Percentiles rank a stretch among this genome's conserved stretches.
These are phyloP conservation scores for Epinephelus fuscoguttatus DNA, from an alignment of 2,113 vertebrate genomes.

Conservation along the genomic window DNA sequence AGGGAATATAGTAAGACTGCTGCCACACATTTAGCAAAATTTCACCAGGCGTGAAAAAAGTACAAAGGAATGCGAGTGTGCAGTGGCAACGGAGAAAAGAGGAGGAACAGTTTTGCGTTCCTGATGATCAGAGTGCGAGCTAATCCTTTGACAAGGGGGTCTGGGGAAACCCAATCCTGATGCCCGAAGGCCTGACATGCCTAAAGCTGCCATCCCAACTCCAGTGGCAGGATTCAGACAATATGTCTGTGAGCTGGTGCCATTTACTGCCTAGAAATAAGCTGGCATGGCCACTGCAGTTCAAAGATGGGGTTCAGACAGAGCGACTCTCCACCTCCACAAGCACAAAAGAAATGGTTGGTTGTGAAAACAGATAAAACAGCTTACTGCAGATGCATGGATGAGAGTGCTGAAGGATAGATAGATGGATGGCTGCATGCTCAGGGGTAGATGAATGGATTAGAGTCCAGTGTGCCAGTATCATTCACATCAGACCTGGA, in stretches of 20 bases:
- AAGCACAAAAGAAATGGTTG: conserved; percentile 45
- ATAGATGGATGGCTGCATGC: conserved; percentile 35
- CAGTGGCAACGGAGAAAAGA: conserved; percentile 64
- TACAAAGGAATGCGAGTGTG: conserved; percentile 75
- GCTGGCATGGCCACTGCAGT: conserved; percentile 54
- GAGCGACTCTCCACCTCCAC: conserved; percentile 48
- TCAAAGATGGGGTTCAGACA: conserved; percentile 59
- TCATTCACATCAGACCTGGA: conserved; percentile 54
- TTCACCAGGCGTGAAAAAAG: conserved; percentile 73
- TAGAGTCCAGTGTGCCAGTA: conserved; percentile 30
- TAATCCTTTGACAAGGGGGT: conserved; percentile 84
- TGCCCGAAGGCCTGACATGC: conserved; percentile 77
- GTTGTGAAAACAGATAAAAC: conserved; percentile 55
- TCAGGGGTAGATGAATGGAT: conserved; percentile 37
- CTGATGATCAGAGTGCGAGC: conserved; percentile 77
- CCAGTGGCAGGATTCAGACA: conserved; percentile 75
- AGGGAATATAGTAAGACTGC: conserved; percentile 60
- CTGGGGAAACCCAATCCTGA: conserved; percentile 77
- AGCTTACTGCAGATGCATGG: conserved; percentile 27
- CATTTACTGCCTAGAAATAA: conserved; percentile 58
- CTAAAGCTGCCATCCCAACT: conserved; percentile 78
- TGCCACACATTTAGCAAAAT: conserved; percentile 72
- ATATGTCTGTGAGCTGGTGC: conserved; percentile 70
- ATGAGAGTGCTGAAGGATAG: conserved; percentile 25
- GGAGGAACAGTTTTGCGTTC: conserved; percentile 68